Conservation (phyloP, 2,888 invertebrate genomes). For the Pilophorus perplexus region DNA sequence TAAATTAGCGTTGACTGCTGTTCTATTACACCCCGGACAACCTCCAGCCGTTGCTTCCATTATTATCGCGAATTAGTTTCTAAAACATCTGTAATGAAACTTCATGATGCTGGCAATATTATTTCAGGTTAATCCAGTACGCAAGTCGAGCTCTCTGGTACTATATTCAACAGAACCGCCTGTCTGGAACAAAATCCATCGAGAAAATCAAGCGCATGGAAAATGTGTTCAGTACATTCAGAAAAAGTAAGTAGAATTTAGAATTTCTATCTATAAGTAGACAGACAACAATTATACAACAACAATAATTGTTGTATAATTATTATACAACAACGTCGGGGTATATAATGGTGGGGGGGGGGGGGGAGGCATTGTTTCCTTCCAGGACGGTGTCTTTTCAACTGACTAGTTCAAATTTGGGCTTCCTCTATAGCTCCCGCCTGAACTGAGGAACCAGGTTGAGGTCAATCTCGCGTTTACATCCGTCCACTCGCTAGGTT, state of each 20-base stretch:
- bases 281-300: neutral
- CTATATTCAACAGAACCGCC: conserved; percentile 18
- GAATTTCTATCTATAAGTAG: too few relatives aligned
- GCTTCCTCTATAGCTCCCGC: neutral
- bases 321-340: too few relatives aligned
- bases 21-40: too few relatives aligned
- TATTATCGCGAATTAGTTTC: neutral
- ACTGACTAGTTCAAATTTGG: neutral
- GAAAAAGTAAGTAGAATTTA: conserved; percentile 28
- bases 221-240: conserved; percentile 33
- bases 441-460: too few relatives aligned
- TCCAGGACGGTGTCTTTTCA: neutral
- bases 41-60: too few relatives aligned
- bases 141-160: conserved; percentile 35
- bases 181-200: conserved; percentile 19
- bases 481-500: too few relatives aligned
- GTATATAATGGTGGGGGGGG: too few relatives aligned
- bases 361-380: neutral
- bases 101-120: neutral
- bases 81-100: too few relatives aligned
- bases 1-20: too few relatives aligned
- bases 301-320: too few relatives aligned
- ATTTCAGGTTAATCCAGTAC: conserved; percentile 37
- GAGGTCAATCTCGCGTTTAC: too few relatives aligned
- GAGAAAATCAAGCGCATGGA: conserved; percentile 39